A percentile compares a stretch with the other conserved stretches of the same genome.
phyloP scores from a whole-genome alignment of 2,888 invertebrate genomes.

The Drosophila demipolita region DNA sequence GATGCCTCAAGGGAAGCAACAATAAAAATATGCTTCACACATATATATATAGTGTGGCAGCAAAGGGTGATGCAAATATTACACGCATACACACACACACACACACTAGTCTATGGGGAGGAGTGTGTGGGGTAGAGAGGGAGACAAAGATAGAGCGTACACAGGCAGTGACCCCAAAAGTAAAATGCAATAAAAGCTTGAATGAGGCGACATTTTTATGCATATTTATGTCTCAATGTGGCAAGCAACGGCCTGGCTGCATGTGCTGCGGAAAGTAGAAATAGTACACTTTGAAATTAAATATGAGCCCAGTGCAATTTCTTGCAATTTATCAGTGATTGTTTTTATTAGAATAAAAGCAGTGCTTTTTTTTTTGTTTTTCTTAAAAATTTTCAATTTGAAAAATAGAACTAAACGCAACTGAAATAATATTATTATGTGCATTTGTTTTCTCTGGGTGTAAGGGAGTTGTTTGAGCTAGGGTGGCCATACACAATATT shows the following conservation, averaged over 20 bases:
- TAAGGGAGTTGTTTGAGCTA: background rate
- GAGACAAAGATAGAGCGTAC: constrained; percentile 10
- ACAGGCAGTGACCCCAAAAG: constrained; percentile 55
- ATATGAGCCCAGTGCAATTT: background rate
- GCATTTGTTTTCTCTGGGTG: background rate
- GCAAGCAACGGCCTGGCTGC: constrained; percentile 30
- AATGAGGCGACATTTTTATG: constrained; percentile 72
- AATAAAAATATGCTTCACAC: constrained; percentile 43
- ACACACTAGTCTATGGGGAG: too few relatives aligned
- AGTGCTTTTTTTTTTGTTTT: too few relatives aligned
- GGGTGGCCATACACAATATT: constrained; percentile 38
- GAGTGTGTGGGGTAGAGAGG: too few relatives aligned
- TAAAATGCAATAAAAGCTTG: constrained; percentile 69
- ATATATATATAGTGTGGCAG: constrained; percentile 20
- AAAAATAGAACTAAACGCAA: background rate
- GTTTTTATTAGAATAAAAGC: too few relatives aligned
- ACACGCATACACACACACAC: constrained; percentile 2
- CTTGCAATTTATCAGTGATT: background rate
- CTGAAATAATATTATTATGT: background rate
- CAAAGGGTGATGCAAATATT: constrained; percentile 31
- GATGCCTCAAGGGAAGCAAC: constrained; percentile 16
- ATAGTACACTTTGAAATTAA: background rate
- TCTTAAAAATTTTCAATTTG: too few relatives aligned
- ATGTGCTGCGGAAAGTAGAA: background rate
- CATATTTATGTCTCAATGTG: constrained; percentile 64